phyloP scores from a whole-genome alignment of 2,888 invertebrate genomes.

The Chymomyza fuscimana region DNA sequence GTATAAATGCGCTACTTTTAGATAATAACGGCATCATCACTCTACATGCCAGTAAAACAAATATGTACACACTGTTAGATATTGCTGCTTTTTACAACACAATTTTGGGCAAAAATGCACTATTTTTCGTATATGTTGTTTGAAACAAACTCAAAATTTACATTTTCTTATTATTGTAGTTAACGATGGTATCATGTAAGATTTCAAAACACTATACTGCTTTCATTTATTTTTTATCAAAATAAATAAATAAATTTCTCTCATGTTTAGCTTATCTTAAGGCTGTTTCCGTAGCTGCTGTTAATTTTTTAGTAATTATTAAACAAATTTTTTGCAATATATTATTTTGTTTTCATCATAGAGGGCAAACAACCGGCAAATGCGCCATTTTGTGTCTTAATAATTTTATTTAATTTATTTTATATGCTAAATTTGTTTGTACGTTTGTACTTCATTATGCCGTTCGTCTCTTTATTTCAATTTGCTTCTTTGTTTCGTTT shows the following conservation, averaged over 20 bases:
- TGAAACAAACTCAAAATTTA: no score
- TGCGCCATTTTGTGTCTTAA: slow-evolving; percentile 27
- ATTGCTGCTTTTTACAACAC: no score
- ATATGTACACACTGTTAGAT: no score
- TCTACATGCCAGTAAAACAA: no score
- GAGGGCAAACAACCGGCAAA: slow-evolving; percentile 24
- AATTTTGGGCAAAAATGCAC: no score
- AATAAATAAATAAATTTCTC: neutral
- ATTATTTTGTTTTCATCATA: slow-evolving; percentile 14
- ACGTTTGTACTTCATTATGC: neutral
- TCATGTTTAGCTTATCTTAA: neutral
- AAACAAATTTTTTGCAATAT: neutral
- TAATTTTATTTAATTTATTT: neutral
- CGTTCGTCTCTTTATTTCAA: slow-evolving; percentile 35
- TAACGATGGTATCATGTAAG: no score
- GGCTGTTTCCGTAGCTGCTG: neutral
- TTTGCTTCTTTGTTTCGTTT: slow-evolving; percentile 43
- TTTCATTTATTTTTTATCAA: no score
- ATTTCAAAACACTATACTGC: no score
- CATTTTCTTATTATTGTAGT: no score
- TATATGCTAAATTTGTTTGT: slow-evolving; percentile 12
- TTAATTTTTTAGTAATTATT: slow-evolving; percentile 7
- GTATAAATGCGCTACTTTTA: no score
- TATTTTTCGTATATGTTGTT: no score
- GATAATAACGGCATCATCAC: no score